Percentiles rank a stretch among this genome's conserved stretches.
Conservation (phyloP, 2,888 invertebrate species). For the Hypena proboscidalis region DNA sequence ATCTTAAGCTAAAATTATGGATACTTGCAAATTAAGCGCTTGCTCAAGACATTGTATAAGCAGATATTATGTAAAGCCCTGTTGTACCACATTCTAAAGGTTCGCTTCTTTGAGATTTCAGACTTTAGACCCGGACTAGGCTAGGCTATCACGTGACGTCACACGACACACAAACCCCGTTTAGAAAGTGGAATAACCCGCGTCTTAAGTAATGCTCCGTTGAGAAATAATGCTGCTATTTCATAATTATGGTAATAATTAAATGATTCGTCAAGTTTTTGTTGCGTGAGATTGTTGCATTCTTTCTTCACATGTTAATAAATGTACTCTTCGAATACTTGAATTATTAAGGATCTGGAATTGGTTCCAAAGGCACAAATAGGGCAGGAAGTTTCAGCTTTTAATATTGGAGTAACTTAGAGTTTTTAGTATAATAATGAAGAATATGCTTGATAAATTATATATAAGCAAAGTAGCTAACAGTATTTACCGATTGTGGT, state of each 20-base stretch:
- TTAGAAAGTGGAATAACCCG: slow-evolving; percentile 37
- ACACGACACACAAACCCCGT: slow-evolving; percentile 41
- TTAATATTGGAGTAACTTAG: too few species aligned
- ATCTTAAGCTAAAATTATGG: neutral
- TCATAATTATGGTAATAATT: slow-evolving; percentile 32
- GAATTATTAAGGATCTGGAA: too few species aligned
- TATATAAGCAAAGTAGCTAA: too few species aligned
- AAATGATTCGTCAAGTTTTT: slow-evolving; percentile 20
- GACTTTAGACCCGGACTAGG: slow-evolving; percentile 12
- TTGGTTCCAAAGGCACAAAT: too few species aligned
- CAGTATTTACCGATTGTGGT: too few species aligned
- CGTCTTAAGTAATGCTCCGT: slow-evolving; percentile 8
- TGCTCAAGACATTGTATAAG: slow-evolving; percentile 18
- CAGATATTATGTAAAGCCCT: slow-evolving; percentile 26
- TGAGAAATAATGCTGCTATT: slow-evolving; percentile 31
- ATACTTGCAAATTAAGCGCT: neutral
- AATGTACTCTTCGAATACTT: too few species aligned
- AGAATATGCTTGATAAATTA: too few species aligned
- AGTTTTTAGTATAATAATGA: too few species aligned
- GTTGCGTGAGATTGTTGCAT: slow-evolving; percentile 1
- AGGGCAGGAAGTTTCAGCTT: too few species aligned
- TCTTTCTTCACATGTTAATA: too few species aligned
- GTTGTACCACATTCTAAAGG: slow-evolving; percentile 25
- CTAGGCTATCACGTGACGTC: slow-evolving; percentile 38
- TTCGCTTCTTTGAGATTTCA: neutral